Conservation (phyloP, 2,888 invertebrate genomes). For the Augochlorella aurata region DNA sequence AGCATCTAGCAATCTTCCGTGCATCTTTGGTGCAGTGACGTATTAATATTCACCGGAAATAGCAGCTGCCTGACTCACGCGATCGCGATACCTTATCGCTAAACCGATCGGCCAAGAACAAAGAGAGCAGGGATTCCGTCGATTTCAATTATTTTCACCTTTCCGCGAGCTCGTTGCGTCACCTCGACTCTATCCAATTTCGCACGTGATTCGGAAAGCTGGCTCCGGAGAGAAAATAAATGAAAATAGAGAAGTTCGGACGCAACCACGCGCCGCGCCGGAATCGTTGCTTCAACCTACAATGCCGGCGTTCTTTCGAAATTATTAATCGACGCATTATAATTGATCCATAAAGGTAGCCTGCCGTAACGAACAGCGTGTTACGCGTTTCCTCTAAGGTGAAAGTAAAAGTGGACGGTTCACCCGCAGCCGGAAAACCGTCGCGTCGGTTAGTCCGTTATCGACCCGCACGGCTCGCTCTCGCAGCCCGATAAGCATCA, state of each 20-base stretch:
- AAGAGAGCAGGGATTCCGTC: background rate
- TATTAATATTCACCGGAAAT: background rate
- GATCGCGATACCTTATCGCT: background rate
- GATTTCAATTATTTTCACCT: background rate
- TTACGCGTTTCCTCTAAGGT: slow-evolving; percentile 65
- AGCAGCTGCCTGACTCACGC: background rate
- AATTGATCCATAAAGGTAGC: slow-evolving; percentile 77
- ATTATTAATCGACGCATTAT: slow-evolving; percentile 75
- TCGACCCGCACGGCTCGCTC: slow-evolving; percentile 38
- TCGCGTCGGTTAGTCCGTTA: slow-evolving; percentile 40
- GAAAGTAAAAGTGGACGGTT: slow-evolving; percentile 66
- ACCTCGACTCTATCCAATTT: background rate
- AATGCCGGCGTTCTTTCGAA: slow-evolving; percentile 62
- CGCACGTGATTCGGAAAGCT: background rate
- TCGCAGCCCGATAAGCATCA: slow-evolving; percentile 32
- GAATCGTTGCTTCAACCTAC: slow-evolving; percentile 1
- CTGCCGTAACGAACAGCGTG: slow-evolving; percentile 72
- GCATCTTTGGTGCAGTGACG: background rate
- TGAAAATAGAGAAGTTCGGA: background rate
- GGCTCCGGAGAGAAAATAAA: background rate
- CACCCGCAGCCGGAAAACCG: slow-evolving; percentile 37
- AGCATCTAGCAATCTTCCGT: too few species aligned
- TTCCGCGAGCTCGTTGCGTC: background rate
- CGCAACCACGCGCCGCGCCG: background rate
- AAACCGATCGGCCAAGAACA: background rate